phyloP scores from a whole-genome alignment of 2,888 invertebrate genomes.

The Acleris literana region DNA sequence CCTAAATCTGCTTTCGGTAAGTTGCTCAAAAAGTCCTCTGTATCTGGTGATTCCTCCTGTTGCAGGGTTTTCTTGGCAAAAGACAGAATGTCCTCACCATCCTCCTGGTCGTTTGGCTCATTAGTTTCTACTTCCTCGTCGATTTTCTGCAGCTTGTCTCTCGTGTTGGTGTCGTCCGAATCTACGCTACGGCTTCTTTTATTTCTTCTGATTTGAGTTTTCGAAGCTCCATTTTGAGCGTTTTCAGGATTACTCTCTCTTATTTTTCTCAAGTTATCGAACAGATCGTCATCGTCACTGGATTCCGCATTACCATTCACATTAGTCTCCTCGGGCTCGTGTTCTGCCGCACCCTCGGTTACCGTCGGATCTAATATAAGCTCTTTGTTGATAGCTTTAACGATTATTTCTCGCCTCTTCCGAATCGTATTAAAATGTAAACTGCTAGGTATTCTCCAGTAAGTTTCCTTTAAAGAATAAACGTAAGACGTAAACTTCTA shows the following conservation, averaged over 20 bases:
- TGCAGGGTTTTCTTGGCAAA: slow-evolving; percentile 75
- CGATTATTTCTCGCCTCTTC: slow-evolving; percentile 81
- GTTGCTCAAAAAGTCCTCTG: slow-evolving; percentile 65
- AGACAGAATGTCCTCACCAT: slow-evolving; percentile 69
- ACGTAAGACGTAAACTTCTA: not conserved
- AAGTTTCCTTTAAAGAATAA: slow-evolving; percentile 86
- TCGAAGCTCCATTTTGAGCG: slow-evolving; percentile 41
- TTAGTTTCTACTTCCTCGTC: slow-evolving; percentile 52
- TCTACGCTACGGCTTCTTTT: slow-evolving; percentile 68
- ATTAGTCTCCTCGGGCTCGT: slow-evolving; percentile 33
- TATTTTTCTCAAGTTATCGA: slow-evolving; percentile 71
- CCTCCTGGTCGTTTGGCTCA: slow-evolving; percentile 49
- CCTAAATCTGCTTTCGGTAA: slow-evolving; percentile 59
- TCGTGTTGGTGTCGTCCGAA: slow-evolving; percentile 55
- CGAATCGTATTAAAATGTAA: slow-evolving; percentile 82
- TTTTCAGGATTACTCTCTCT: slow-evolving; percentile 49
- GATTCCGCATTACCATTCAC: slow-evolving; percentile 47
- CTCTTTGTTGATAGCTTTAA: slow-evolving; percentile 81
- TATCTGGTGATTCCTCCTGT: slow-evolving; percentile 66
- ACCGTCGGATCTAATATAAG: slow-evolving; percentile 57
- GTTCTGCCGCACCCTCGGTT: slow-evolving; percentile 26
- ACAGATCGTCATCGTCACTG: slow-evolving; percentile 72
- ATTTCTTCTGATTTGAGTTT: slow-evolving; percentile 42
- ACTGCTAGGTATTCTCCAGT: slow-evolving; percentile 92
- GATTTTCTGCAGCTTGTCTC: slow-evolving; percentile 68